Conservation (phyloP, 2,888 invertebrate species). For the Notocelia uddmanniana region DNA sequence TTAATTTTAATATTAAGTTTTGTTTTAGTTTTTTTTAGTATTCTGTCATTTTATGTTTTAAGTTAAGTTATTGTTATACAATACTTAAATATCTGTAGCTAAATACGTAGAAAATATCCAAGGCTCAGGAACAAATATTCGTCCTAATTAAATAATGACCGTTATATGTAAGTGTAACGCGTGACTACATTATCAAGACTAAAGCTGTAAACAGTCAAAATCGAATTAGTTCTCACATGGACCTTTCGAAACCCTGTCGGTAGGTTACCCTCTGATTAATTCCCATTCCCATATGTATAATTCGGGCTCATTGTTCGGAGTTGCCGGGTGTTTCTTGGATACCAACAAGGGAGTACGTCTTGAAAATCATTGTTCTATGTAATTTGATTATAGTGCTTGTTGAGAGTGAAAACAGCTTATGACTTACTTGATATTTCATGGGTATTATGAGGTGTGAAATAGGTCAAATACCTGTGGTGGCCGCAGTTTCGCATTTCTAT, state of each 20-base stretch:
- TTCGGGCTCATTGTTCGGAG: constrained; percentile 57
- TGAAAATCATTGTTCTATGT: constrained; percentile 33
- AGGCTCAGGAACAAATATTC: too few relatives aligned
- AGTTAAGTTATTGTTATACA: too few relatives aligned
- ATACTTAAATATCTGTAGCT: too few relatives aligned
- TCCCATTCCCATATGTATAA: constrained; percentile 64
- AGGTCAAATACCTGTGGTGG: constrained; percentile 8
- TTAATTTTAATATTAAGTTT: too few relatives aligned
- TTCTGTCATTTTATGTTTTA: too few relatives aligned
- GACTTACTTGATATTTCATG: constrained; percentile 15
- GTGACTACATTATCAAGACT: too few relatives aligned
- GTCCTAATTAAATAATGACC: too few relatives aligned
- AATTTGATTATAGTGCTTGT: constrained; percentile 33
- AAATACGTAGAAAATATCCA: too few relatives aligned
- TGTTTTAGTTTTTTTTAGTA: too few relatives aligned
- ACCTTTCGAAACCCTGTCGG: constrained; percentile 30
- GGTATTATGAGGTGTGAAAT: constrained; percentile 20
- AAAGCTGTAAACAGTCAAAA: constrained; percentile 10
- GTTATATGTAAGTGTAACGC: too few relatives aligned
- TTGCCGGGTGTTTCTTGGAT: constrained; percentile 49
- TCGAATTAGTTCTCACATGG: constrained; percentile 36
- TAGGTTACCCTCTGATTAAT: constrained; percentile 57
- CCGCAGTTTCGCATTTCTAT: background rate
- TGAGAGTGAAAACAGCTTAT: constrained; percentile 27
- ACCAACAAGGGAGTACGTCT: constrained; percentile 30